Conservation (phyloP, 1,140 invertebrate species). For the Probaryconus sp. region DNA sequence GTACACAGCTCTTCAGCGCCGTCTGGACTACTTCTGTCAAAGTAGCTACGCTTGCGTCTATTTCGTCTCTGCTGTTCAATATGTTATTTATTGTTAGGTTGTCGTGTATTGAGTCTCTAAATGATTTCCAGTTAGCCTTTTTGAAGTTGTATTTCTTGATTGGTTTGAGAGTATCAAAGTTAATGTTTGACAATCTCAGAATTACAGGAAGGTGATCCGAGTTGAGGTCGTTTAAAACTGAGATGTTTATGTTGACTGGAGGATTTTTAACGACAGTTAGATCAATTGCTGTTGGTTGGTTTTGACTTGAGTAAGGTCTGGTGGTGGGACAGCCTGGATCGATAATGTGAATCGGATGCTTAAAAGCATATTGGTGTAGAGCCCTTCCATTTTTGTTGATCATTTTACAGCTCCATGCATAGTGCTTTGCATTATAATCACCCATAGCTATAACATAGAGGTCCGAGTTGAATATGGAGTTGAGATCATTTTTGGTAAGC, state of each 20-base stretch:
- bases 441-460: constrained; percentile 22
- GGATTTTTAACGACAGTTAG: constrained; percentile 13
- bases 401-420: constrained; percentile 29
- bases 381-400: constrained; percentile 34
- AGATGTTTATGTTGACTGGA: not conserved
- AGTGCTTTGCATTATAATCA: constrained; percentile 53
- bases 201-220: constrained; percentile 46
- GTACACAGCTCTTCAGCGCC: not conserved
- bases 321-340: constrained; percentile 14
- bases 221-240: constrained; percentile 37
- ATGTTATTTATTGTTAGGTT: constrained; percentile 10
- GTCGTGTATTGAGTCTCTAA: constrained; percentile 21
- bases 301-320: not conserved
- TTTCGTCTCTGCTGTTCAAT: not conserved
- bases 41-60: not conserved
- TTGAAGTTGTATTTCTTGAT: constrained; percentile 18
- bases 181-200: not conserved
- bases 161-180: too few species aligned
- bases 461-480: constrained; percentile 17
- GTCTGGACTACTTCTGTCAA: not conserved
- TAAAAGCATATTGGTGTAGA: not conserved
- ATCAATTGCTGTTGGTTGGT: not conserved
- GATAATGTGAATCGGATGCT: not conserved
- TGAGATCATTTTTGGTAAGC: constrained; percentile 25
- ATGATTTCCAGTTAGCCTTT: constrained; percentile 43